These are phyloP conservation scores for Myotis lucifugus DNA, from an alignment of 2,113 vertebrate species.

Conservation along the genomic window DNA sequence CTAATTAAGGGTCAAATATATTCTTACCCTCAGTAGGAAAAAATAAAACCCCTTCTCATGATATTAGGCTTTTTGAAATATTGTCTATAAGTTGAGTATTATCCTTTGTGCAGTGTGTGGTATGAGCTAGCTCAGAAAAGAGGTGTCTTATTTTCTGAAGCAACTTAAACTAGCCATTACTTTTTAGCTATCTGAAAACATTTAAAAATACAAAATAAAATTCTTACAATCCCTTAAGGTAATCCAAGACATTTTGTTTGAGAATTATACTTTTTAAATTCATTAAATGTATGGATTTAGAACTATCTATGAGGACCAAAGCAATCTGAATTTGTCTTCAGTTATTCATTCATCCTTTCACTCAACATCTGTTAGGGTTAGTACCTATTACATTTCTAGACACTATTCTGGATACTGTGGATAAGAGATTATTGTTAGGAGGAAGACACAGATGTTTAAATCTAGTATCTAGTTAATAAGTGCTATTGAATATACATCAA, in stretches of 20 bases:
- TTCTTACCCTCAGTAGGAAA: slow-evolving; percentile 13
- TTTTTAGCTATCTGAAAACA: slow-evolving; percentile 9
- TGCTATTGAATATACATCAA: not conserved
- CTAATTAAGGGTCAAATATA: slow-evolving; percentile 29
- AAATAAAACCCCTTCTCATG: not conserved
- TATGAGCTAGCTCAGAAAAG: not conserved
- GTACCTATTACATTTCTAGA: not conserved
- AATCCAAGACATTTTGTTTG: not conserved
- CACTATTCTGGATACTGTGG: not conserved
- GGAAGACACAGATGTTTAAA: not conserved
- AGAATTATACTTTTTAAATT: slow-evolving; percentile 18
- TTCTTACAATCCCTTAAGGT: not conserved
- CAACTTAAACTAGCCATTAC: not conserved
- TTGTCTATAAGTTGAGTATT: not conserved
- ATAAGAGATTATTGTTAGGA: not conserved
- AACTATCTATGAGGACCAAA: not conserved
- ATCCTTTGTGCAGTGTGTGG: not conserved
- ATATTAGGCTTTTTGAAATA: not conserved
- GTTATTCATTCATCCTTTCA: not conserved
- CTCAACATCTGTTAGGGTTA: not conserved
- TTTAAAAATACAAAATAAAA: not conserved
- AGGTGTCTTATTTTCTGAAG: not conserved
- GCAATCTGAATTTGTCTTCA: not conserved
- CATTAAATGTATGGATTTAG: not conserved
- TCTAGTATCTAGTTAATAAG: not conserved